These are phyloP conservation scores for Hesperia comma DNA, from an alignment of 2,888 invertebrate genomes.

Conservation along the genomic window DNA sequence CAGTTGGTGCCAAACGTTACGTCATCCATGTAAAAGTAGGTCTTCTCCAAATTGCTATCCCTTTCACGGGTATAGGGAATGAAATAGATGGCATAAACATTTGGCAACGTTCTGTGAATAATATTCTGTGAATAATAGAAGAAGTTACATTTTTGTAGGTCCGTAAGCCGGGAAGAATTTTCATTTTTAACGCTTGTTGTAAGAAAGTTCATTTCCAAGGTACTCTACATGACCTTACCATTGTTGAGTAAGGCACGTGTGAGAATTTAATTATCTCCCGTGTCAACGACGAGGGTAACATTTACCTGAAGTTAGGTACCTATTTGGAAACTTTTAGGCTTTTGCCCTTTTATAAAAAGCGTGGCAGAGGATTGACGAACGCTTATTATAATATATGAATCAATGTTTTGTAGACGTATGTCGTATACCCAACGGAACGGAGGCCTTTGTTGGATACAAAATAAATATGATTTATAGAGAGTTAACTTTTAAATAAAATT, in stretches of 20 bases:
- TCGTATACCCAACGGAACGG: no score
- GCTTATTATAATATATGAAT: no score
- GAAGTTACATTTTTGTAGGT: conserved; percentile 29
- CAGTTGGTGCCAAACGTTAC: conserved; percentile 32
- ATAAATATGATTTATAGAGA: no score
- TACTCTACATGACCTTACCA: not conserved
- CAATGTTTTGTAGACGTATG: no score
- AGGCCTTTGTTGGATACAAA: no score
- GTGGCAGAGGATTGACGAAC: no score
- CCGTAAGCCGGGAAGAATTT: conserved; percentile 4
- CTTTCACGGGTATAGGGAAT: conserved; percentile 31
- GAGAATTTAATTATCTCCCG: conserved; percentile 4
- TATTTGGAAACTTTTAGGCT: not conserved
- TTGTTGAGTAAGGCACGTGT: not conserved
- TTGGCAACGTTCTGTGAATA: conserved; percentile 32
- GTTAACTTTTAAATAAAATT: no score
- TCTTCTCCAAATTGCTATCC: conserved; percentile 31
- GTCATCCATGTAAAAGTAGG: conserved; percentile 30
- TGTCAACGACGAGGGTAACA: not conserved
- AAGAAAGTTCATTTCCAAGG: not conserved
- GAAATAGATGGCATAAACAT: conserved; percentile 35
- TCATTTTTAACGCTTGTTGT: not conserved
- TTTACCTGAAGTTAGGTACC: not conserved
- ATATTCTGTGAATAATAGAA: conserved; percentile 35
- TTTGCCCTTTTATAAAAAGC: not conserved